A percentile compares a stretch with the other conserved stretches of the same genome.
Evolutionary conservation across 1,140 invertebrate species (phyloP).

Genomic region (Pseudomyrmex gracilis): DNA sequence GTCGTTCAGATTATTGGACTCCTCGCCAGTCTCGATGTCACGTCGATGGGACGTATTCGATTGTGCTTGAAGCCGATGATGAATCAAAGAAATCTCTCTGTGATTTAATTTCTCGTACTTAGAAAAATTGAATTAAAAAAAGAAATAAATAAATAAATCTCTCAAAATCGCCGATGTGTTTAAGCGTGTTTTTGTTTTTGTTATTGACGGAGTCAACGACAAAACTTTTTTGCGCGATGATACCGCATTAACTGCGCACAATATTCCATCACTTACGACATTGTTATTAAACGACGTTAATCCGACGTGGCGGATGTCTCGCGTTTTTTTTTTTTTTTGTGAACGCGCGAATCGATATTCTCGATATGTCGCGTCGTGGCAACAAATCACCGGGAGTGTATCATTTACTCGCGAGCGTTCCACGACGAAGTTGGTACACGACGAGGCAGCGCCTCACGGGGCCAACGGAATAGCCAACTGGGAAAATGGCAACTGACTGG

Average conservation of each 20-base stretch:
- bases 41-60: conserved; percentile 49
- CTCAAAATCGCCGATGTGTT: no score
- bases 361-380: conserved; percentile 15
- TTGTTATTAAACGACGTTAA: conserved; percentile 62
- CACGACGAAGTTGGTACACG: conserved; percentile 47
- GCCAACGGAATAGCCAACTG: conserved; percentile 54
- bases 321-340: conserved; percentile 20
- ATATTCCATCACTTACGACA: conserved; percentile 18
- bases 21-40: conserved; percentile 50
- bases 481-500: conserved; percentile 71
- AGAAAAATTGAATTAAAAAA: background rate
- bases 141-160: background rate
- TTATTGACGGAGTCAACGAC: background rate
- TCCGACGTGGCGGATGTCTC: conserved; percentile 29
- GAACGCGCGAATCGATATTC: conserved; percentile 31
- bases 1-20: conserved; percentile 58
- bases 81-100: conserved; percentile 16
- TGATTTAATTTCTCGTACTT: conserved; percentile 27
- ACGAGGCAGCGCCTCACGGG: conserved; percentile 1
- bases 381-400: conserved; percentile 66
- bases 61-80: conserved; percentile 28
- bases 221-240: background rate
- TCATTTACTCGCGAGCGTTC: conserved; percentile 49
- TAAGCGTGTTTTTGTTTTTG: no score
- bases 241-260: background rate